Percentiles rank a stretch among this genome's conserved stretches.
Evolutionary conservation across 2,797 vertebrate species (phyloP).

Genomic region (Staurois parvus): DNA sequence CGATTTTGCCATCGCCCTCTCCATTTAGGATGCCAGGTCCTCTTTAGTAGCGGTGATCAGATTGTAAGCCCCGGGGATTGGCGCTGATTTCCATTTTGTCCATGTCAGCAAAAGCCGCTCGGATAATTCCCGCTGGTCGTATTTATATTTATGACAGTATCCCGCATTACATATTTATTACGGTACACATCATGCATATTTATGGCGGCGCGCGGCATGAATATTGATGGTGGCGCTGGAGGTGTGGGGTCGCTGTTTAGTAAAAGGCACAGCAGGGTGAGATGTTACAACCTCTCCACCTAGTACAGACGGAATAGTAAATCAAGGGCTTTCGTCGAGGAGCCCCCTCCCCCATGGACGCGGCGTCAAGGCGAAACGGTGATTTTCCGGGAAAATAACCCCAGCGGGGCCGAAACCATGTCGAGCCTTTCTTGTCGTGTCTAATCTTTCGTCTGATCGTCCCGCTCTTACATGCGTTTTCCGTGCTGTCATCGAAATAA

Average conservation of each 20-base stretch:
- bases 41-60: not conserved
- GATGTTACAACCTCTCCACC: conserved; percentile 33
- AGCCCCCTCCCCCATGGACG: not conserved
- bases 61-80: not conserved
- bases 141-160: conserved; percentile 39
- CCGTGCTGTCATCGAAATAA: too few species aligned
- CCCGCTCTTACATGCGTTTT: not conserved
- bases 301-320: conserved; percentile 2
- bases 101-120: conserved; percentile 7
- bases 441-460: not conserved
- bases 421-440: not conserved
- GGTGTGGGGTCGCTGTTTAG: conserved; percentile 31
- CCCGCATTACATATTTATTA: conserved; percentile 34
- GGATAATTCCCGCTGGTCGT: conserved; percentile 9
- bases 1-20: not conserved
- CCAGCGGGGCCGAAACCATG: not conserved
- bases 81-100: conserved; percentile 28
- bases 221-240: conserved; percentile 12
- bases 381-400: not conserved
- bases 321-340: not conserved
- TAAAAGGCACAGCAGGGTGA: conserved; percentile 8
- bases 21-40: not conserved
- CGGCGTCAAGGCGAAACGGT: not conserved
- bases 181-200: conserved; percentile 28
- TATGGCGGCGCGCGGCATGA: not conserved